Evolutionary conservation across 2,113 vertebrate species (phyloP).

Genomic region (Hucho hucho): DNA sequence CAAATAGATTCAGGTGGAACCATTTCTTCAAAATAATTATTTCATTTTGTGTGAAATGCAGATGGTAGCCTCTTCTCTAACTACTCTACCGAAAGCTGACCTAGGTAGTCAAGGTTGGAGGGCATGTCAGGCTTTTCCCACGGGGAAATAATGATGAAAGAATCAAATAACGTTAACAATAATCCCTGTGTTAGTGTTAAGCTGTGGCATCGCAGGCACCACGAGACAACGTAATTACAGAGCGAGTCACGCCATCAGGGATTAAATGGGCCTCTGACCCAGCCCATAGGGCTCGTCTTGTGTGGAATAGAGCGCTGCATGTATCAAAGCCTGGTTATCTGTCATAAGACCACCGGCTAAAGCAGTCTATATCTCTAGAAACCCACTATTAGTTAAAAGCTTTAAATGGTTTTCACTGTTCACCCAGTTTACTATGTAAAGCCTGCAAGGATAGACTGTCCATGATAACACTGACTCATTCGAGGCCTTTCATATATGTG

Average conservation of each 20-base stretch:
- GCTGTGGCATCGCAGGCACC: background rate
- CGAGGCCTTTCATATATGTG: background rate
- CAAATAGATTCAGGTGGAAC: background rate
- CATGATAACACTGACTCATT: background rate
- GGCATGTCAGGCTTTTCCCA: background rate
- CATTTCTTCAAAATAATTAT: background rate
- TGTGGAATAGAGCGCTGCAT: background rate
- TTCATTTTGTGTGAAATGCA: slow-evolving; percentile 7
- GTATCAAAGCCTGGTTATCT: background rate
- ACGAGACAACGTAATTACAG: slow-evolving; percentile 4
- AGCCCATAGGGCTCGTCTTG: background rate
- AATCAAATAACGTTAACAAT: background rate
- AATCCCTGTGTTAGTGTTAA: slow-evolving; percentile 1
- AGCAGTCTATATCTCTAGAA: background rate
- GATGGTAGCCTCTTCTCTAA: background rate
- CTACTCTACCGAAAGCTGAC: background rate
- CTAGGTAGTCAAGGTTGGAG: background rate
- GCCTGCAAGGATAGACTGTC: background rate
- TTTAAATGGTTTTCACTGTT: background rate
- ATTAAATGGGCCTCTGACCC: background rate
- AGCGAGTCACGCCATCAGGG: slow-evolving; percentile 22
- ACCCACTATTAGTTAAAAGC: background rate
- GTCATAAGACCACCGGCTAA: background rate
- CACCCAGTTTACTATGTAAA: background rate
- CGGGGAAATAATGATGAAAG: background rate